Percentiles rank a stretch among this genome's conserved stretches.
Evolutionary conservation across 2,888 invertebrate genomes (phyloP).

Genomic region (Iselma pallidipennis): DNA sequence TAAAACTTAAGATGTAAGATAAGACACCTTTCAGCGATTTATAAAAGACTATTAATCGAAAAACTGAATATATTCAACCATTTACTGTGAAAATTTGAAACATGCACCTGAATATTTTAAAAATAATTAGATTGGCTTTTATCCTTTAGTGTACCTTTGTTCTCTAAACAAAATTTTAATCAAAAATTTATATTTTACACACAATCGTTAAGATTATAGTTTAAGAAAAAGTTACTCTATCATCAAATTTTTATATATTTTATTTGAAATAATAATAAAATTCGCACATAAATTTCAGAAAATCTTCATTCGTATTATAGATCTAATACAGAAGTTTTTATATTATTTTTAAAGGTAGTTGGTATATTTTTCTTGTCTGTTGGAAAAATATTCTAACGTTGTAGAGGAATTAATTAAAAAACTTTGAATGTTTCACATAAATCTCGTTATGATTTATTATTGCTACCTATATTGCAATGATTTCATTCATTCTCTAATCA

Average conservation of each 20-base stretch:
- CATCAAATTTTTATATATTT: neutral
- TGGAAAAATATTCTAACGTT: neutral
- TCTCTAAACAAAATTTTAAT: neutral
- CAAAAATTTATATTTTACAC: too few species aligned
- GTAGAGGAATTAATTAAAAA: constrained; percentile 47
- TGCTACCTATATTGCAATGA: constrained; percentile 17
- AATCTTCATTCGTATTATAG: too few species aligned
- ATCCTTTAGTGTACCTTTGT: constrained; percentile 26
- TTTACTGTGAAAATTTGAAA: constrained; percentile 30
- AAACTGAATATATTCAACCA: constrained; percentile 32
- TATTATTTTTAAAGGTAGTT: neutral
- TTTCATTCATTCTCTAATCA: constrained; percentile 12
- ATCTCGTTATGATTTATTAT: constrained; percentile 46
- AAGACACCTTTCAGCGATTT: neutral
- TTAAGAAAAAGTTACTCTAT: too few species aligned
- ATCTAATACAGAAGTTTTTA: neutral
- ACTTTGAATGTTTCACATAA: constrained; percentile 46
- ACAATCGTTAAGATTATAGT: too few species aligned
- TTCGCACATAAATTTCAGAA: neutral
- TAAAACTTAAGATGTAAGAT: neutral
- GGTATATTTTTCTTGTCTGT: neutral
- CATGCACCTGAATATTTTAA: constrained; percentile 36
- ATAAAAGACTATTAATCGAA: constrained; percentile 19
- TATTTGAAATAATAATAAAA: neutral
- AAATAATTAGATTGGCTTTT: constrained; percentile 35